Evolutionary conservation across 2,113 vertebrate genomes (phyloP).

Genomic region (Chaenocephalus aceratus): DNA sequence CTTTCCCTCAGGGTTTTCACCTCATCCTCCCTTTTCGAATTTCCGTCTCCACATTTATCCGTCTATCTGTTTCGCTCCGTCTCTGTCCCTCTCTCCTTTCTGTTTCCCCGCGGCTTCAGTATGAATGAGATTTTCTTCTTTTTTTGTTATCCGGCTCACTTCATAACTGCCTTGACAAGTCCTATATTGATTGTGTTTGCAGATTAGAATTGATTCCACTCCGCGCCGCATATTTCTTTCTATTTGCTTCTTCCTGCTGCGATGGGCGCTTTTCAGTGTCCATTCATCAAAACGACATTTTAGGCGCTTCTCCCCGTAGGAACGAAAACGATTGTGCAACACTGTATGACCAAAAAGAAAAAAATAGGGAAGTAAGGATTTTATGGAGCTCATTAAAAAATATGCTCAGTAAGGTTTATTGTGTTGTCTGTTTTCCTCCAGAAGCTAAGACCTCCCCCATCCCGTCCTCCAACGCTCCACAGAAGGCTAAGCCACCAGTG

Average conservation of each 20-base stretch:
- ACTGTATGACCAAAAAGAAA: background rate
- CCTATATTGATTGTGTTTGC: constrained; percentile 68
- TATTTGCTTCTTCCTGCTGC: constrained; percentile 41
- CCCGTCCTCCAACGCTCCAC: constrained; percentile 76
- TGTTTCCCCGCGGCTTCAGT: constrained; percentile 14
- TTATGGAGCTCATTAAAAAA: constrained; percentile 3
- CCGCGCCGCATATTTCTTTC: constrained; percentile 63
- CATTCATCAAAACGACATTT: constrained; percentile 55
- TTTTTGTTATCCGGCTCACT: constrained; percentile 55
- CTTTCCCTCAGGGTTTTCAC: constrained; percentile 23
- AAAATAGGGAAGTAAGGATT: constrained; percentile 1
- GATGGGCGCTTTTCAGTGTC: constrained; percentile 54
- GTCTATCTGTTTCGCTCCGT: constrained; percentile 2
- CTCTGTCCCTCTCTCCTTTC: background rate
- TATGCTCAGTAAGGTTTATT: constrained; percentile 19
- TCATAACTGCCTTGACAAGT: constrained; percentile 77
- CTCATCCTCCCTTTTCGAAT: background rate
- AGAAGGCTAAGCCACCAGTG: constrained; percentile 72
- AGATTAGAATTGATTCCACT: constrained; percentile 78
- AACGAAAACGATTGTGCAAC: constrained; percentile 17
- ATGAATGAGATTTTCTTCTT: constrained; percentile 38
- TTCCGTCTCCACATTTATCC: constrained; percentile 19
- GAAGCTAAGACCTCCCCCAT: constrained; percentile 79
- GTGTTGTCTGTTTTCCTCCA: constrained; percentile 46
- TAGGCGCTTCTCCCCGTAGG: constrained; percentile 13